Evolutionary conservation across 1,140 invertebrate genomes (phyloP).

Genomic region (Drosophila lacteicornis): DNA sequence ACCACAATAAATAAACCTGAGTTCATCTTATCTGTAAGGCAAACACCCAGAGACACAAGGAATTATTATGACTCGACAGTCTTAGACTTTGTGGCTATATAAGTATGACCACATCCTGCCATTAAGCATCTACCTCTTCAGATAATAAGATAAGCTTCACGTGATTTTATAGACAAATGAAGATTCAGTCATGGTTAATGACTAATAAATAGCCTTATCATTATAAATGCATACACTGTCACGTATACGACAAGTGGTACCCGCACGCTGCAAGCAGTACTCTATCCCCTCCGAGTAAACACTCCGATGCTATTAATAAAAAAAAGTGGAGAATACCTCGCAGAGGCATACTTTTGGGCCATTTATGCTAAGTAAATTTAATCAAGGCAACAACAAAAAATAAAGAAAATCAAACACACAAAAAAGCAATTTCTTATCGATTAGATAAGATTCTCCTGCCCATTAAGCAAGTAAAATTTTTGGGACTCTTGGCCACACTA

Average conservation of each 20-base stretch:
- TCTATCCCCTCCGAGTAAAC: constrained; percentile 22
- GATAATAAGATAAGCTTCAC: constrained; percentile 3
- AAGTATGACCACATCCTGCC: too few species aligned
- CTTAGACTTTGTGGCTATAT: too few species aligned
- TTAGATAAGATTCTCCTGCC: constrained; percentile 53
- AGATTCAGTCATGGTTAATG: background rate
- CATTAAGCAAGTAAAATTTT: constrained; percentile 32
- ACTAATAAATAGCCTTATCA: background rate
- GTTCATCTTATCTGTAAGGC: background rate
- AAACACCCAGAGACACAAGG: background rate
- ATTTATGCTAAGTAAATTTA: constrained; percentile 60
- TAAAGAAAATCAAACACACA: constrained; percentile 30
- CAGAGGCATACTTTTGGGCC: constrained; percentile 75
- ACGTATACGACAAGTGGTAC: constrained; percentile 39
- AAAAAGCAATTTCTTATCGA: constrained; percentile 36
- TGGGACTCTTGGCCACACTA: constrained; percentile 15
- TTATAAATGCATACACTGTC: constrained; percentile 16
- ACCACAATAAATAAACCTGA: background rate
- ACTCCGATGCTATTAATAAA: constrained; percentile 6
- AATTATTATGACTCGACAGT: background rate
- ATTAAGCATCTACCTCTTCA: background rate
- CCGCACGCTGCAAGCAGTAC: background rate
- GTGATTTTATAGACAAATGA: background rate
- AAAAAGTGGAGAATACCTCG: background rate
- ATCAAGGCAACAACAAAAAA: constrained; percentile 18